A percentile compares a stretch with the other conserved stretches of the same genome.
These are phyloP conservation scores for Cathartes aura DNA, from an alignment of 2,113 vertebrate genomes.

Conservation along the genomic window DNA sequence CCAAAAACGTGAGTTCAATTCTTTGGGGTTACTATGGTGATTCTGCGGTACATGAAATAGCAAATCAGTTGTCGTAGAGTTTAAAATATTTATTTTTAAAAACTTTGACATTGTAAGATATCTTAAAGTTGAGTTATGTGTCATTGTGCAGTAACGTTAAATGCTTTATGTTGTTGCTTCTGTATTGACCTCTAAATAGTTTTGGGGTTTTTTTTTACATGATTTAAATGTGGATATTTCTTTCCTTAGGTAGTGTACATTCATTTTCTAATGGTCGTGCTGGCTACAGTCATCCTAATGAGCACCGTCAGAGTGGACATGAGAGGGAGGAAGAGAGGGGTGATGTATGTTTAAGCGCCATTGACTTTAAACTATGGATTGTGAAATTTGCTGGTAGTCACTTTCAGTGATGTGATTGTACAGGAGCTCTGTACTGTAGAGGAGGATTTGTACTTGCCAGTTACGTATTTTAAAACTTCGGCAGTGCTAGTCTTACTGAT, in stretches of 20 bases:
- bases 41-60: neutral
- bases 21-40: neutral
- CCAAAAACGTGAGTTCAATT: neutral
- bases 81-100: neutral
- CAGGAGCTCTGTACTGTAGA: neutral
- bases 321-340: constrained; percentile 92
- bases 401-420: neutral
- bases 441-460: neutral
- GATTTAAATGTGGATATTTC: constrained; percentile 25
- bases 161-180: neutral
- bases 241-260: constrained; percentile 83
- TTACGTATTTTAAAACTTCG: neutral
- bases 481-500: neutral
- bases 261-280: constrained; percentile 90
- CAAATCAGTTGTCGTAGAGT: neutral
- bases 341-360: constrained; percentile 82
- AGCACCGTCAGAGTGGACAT: constrained; percentile 84
- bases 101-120: neutral
- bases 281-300: constrained; percentile 87
- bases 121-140: neutral
- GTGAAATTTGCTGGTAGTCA: neutral
- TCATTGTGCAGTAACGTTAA: neutral
- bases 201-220: neutral
- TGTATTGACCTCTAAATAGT: neutral
- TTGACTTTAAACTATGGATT: neutral